phyloP scores from a whole-genome alignment of 2,888 invertebrate genomes.

The Elgonia sp. region DNA sequence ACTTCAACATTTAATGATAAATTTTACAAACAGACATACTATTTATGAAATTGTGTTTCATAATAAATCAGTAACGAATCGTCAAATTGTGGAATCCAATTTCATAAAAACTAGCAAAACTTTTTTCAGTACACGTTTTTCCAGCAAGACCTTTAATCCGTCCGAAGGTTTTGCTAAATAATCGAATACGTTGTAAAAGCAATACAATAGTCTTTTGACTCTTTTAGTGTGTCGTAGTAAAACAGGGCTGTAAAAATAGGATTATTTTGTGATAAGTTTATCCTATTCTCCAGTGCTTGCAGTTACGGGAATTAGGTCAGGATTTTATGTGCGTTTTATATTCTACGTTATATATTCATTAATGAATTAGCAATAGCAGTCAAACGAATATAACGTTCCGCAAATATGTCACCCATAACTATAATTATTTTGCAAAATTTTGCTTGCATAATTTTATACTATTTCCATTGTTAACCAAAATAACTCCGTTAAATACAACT shows the following conservation, averaged over 20 bases:
- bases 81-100: constrained; percentile 21
- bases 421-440: background rate
- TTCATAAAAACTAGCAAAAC: constrained; percentile 33
- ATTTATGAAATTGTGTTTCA: background rate
- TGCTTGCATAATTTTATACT: background rate
- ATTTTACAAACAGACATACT: background rate
- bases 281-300: constrained; percentile 46
- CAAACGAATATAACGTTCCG: background rate
- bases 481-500: background rate
- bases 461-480: background rate
- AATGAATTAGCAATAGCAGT: constrained; percentile 50
- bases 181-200: constrained; percentile 63
- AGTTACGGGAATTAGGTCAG: constrained; percentile 51
- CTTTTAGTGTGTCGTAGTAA: constrained; percentile 59
- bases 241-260: constrained; percentile 62
- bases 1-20: too few relatives aligned
- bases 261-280: constrained; percentile 70
- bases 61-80: constrained; percentile 11
- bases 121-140: constrained; percentile 15
- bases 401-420: background rate
- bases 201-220: constrained; percentile 61
- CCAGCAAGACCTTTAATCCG: constrained; percentile 20
- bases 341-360: constrained; percentile 29
- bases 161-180: constrained; percentile 55
- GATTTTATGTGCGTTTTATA: constrained; percentile 59